A percentile compares a stretch with the other conserved stretches of the same genome.
Evolutionary conservation across 2,888 invertebrate genomes (phyloP).

Genomic region (Cataglyphis rosenhaueri): DNA sequence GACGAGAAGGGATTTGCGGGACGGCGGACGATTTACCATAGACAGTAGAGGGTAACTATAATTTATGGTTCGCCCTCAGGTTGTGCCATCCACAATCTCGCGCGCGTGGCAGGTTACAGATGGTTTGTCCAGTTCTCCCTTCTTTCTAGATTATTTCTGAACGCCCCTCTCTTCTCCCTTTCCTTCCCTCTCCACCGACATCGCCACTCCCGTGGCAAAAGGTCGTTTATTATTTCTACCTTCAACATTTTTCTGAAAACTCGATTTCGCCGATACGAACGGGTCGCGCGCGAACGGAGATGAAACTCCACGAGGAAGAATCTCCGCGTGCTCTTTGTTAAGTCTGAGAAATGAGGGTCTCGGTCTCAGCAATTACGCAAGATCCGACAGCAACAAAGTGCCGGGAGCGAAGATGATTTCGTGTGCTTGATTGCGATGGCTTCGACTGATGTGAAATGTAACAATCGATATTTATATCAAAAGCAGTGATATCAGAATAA

Average conservation of each 20-base stretch:
- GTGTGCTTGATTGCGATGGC: constrained; percentile 24
- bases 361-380: constrained; percentile 42
- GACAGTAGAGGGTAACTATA: constrained; percentile 58
- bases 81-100: constrained; percentile 63
- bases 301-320: constrained; percentile 22
- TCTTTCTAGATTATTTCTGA: constrained; percentile 59
- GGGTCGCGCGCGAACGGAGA: constrained; percentile 22
- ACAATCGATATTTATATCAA: neutral
- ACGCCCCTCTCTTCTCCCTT: neutral
- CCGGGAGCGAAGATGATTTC: constrained; percentile 17
- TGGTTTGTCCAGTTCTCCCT: constrained; percentile 62
- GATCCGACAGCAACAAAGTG: constrained; percentile 39
- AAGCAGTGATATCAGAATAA: neutral
- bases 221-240: constrained; percentile 59
- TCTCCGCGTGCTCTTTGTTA: constrained; percentile 38
- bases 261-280: constrained; percentile 52
- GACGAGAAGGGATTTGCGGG: constrained; percentile 18
- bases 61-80: constrained; percentile 61
- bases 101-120: constrained; percentile 67
- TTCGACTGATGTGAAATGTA: constrained; percentile 9
- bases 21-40: constrained; percentile 53
- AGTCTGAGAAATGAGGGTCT: constrained; percentile 49
- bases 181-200: neutral
- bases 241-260: constrained; percentile 58
- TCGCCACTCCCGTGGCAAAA: neutral